These are phyloP conservation scores for Urocolius indicus DNA, from an alignment of 2,113 vertebrate genomes.

Conservation along the genomic window DNA sequence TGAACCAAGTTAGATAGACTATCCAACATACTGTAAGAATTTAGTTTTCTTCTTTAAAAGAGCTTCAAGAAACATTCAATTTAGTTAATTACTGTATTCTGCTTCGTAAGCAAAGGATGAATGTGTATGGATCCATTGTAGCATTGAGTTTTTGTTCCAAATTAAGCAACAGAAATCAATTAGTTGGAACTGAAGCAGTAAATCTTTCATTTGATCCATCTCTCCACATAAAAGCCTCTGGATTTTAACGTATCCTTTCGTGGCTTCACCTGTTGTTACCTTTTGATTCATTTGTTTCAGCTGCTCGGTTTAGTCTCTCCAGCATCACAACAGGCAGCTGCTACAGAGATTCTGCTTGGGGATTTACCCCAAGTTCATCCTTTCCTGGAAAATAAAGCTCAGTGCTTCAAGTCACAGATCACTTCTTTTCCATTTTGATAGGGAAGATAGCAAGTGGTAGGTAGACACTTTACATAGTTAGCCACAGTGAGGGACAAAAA, in stretches of 20 bases:
- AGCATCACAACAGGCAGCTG: background rate
- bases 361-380: background rate
- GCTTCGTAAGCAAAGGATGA: constrained; percentile 58
- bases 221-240: background rate
- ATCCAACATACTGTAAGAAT: constrained; percentile 42
- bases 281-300: background rate
- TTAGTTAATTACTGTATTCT: constrained; percentile 66
- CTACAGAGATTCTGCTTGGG: background rate
- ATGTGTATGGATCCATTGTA: background rate
- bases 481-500: background rate
- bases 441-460: background rate
- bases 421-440: background rate
- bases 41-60: constrained; percentile 34
- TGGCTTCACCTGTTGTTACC: constrained; percentile 9
- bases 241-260: constrained; percentile 34
- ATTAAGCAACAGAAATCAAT: constrained; percentile 60
- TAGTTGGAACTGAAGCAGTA: constrained; percentile 50
- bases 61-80: constrained; percentile 60
- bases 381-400: constrained; percentile 3
- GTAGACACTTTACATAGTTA: background rate
- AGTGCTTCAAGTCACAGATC: background rate
- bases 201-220: constrained; percentile 53
- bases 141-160: constrained; percentile 17
- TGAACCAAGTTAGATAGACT: constrained; percentile 37
- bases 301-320: background rate